These are phyloP conservation scores for Teleogryllus oceanicus DNA, from an alignment of 2,888 invertebrate species.

Conservation along the genomic window DNA sequence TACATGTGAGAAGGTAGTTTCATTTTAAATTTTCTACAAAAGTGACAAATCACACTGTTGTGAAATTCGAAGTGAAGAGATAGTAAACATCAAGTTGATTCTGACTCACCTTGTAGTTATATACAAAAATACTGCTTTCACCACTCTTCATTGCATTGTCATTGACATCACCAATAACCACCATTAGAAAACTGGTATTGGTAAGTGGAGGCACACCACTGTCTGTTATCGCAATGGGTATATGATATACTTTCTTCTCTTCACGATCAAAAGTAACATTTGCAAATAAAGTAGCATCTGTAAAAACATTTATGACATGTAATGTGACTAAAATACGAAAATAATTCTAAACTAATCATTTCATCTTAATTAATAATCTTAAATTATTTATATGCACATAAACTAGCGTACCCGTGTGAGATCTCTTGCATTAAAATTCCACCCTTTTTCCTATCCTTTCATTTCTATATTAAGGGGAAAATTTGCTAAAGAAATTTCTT, in stretches of 20 bases:
- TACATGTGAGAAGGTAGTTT: too few relatives aligned
- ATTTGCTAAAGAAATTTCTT: too few relatives aligned
- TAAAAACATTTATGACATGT: slow-evolving; percentile 26
- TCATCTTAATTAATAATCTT: not conserved
- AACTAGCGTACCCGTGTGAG: not conserved
- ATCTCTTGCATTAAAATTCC: too few relatives aligned
- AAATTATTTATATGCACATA: not conserved
- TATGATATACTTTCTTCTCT: slow-evolving; percentile 76
- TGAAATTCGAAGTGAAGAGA: too few relatives aligned
- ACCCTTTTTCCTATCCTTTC: too few relatives aligned
- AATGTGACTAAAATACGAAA: slow-evolving; percentile 22
- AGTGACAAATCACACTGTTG: too few relatives aligned
- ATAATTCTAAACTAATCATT: not conserved
- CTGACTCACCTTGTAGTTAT: slow-evolving; percentile 76
- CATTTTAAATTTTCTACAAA: too few relatives aligned
- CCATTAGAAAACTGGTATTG: slow-evolving; percentile 77
- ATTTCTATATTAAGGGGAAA: too few relatives aligned
- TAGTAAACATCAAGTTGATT: not conserved
- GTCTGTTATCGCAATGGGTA: slow-evolving; percentile 88
- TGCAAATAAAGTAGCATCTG: slow-evolving; percentile 66
- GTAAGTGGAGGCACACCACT: slow-evolving; percentile 69
- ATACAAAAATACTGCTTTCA: slow-evolving; percentile 85
- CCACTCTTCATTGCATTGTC: slow-evolving; percentile 89
- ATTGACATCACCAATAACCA: slow-evolving; percentile 92
- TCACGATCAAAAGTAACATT: slow-evolving; percentile 81